phyloP scores from a whole-genome alignment of 2,113 vertebrate species.

The Xenopus tropicalis region UCB_Xtro_10.0 CM004449.2:8710001-8710500 shows the following conservation, averaged over 20 bases:
- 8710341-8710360: constrained; percentile 60
- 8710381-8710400: constrained; percentile 69
- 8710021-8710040: too few relatives aligned
- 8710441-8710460: constrained; percentile 53
- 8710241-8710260: too few relatives aligned
- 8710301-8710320: constrained; percentile 66
- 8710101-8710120: too few relatives aligned
- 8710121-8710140: too few relatives aligned
- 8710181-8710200: too few relatives aligned
- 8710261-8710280: not conserved
- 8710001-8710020: too few relatives aligned
- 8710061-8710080: too few relatives aligned
- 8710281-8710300: not conserved
- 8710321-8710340: constrained; percentile 60
- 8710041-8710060: too few relatives aligned
- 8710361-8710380: constrained; percentile 71
- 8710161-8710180: too few relatives aligned
- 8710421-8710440: constrained; percentile 63
- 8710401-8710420: constrained; percentile 67
- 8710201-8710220: too few relatives aligned
- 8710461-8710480: constrained; percentile 52
- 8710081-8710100: too few relatives aligned
- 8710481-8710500: constrained; percentile 49
- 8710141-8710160: too few relatives aligned
- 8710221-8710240: not conserved